Evolutionary conservation across 2,888 invertebrate species (phyloP).

Genomic region (Leucoptera coffeella): DNA sequence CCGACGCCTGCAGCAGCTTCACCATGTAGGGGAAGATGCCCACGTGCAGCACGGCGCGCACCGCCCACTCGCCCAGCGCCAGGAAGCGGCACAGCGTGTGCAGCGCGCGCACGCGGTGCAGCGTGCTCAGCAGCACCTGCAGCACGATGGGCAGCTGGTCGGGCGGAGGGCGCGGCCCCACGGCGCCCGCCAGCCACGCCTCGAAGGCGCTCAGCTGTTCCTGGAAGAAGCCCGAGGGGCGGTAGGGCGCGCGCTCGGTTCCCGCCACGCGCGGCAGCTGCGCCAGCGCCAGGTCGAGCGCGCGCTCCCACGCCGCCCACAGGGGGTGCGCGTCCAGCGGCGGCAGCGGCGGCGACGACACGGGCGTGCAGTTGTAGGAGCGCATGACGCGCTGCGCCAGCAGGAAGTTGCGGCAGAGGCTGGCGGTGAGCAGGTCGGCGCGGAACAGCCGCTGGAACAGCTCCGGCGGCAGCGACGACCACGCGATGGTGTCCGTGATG

Average conservation of each 20-base stretch:
- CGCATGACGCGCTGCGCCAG: conserved; percentile 93
- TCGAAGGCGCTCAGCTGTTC: conserved; percentile 97
- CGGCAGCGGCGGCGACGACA: conserved; percentile 86
- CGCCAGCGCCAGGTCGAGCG: conserved; percentile 87
- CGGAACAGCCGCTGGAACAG: conserved; percentile 95
- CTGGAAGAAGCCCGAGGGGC: conserved; percentile 89
- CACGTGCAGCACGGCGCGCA: conserved; percentile 90
- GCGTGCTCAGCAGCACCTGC: conserved; percentile 68
- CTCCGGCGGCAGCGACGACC: conserved; percentile 93
- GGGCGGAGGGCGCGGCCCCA: conserved; percentile 73
- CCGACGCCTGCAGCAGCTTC: conserved; percentile 91
- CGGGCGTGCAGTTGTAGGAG: conserved; percentile 96
- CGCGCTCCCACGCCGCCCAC: conserved; percentile 98
- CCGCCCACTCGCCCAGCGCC: conserved; percentile 82
- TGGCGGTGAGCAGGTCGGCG: conserved; percentile 96
- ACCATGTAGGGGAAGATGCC: conserved; percentile 99
- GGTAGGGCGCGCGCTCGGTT: conserved; percentile 49
- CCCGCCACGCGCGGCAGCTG: conserved; percentile 78
- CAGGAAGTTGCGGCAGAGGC: conserved; percentile 93
- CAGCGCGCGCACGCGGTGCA: conserved; percentile 90
- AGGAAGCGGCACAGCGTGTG: conserved; percentile 90
- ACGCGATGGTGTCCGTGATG: conserved; percentile 98
- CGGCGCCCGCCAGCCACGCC: conserved; percentile 74
- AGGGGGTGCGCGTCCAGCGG: conserved; percentile 85
- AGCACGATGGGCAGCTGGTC: conserved; percentile 96